phyloP scores from a whole-genome alignment of 2,888 invertebrate genomes.

The Hedya salicella region DNA sequence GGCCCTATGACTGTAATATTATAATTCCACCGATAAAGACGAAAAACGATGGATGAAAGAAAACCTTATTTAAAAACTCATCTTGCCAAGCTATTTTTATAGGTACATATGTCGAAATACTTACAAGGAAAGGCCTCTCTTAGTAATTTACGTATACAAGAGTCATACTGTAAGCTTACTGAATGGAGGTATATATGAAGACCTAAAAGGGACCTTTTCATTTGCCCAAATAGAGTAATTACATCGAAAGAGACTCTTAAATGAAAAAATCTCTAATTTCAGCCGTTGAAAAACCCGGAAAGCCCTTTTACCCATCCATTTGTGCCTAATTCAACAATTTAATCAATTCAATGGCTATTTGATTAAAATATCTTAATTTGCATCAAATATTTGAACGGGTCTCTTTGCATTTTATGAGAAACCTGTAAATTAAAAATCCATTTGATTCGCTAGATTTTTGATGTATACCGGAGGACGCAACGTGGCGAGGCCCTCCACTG shows the following conservation, averaged over 20 bases:
- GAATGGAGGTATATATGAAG: slow-evolving; percentile 22
- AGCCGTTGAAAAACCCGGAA: slow-evolving; percentile 36
- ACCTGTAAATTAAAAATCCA: slow-evolving; percentile 13
- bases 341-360: slow-evolving; percentile 40
- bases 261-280: slow-evolving; percentile 36
- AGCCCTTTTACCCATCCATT: slow-evolving; percentile 30
- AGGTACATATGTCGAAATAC: no score
- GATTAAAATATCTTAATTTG: slow-evolving; percentile 39
- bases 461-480: no score
- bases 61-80: no score
- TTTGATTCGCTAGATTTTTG: neutral
- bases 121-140: slow-evolving; percentile 9
- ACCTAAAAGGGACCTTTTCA: slow-evolving; percentile 35
- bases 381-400: slow-evolving; percentile 28
- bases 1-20: no score
- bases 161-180: slow-evolving; percentile 22
- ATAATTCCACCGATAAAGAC: no score
- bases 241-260: slow-evolving; percentile 27
- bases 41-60: no score
- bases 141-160: slow-evolving; percentile 24
- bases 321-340: slow-evolving; percentile 37
- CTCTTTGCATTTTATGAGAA: slow-evolving; percentile 21
- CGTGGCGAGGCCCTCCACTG: no score
- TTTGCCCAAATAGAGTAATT: slow-evolving; percentile 40
- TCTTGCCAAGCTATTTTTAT: no score